Conservation (phyloP, 2,888 invertebrate species). For the Trichogramma dendrolimi region DNA sequence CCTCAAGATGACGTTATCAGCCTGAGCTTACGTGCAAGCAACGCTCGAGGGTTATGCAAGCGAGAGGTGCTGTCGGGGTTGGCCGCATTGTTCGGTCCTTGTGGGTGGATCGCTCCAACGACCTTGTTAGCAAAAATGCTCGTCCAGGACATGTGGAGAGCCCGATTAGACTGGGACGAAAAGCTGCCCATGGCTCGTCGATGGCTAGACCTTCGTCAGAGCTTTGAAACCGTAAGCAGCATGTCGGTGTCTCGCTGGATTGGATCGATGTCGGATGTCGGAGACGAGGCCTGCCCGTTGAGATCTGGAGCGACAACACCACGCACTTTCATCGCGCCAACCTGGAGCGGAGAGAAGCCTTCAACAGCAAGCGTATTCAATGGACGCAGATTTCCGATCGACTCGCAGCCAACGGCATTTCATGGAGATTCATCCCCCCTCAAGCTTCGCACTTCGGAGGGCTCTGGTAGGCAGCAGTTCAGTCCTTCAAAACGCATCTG, state of each 20-base stretch:
- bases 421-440: too few species aligned
- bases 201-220: neutral
- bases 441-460: neutral
- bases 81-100: neutral
- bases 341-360: neutral
- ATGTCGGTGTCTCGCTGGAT: neutral
- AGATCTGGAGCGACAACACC: too few species aligned
- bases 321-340: neutral
- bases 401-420: neutral
- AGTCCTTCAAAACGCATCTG: neutral
- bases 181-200: neutral
- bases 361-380: neutral
- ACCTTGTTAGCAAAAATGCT: too few species aligned
- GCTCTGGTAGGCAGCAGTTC: neutral
- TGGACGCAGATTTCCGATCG: neutral
- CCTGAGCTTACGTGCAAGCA: too few species aligned
- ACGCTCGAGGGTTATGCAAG: too few species aligned
- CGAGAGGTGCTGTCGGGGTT: neutral
- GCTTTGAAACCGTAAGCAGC: neutral
- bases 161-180: neutral
- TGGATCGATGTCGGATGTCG: neutral
- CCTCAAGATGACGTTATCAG: neutral
- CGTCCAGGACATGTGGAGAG: neutral
- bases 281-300: neutral
- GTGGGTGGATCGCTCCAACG: neutral